Conservation (phyloP, 2,888 invertebrate genomes). For the Pammene aurita region DNA sequence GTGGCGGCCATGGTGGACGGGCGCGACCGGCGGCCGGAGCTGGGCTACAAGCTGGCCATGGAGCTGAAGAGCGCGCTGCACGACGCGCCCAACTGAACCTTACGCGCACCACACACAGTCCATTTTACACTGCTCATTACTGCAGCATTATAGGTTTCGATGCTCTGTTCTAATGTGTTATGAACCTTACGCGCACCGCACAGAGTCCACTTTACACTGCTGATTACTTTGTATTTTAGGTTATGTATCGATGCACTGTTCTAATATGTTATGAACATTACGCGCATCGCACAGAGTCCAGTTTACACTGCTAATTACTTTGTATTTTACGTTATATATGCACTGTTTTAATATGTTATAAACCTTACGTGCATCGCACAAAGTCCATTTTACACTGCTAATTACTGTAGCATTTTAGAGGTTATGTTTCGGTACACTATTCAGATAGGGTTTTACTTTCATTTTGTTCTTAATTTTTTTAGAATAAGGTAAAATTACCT, state of each 20-base stretch:
- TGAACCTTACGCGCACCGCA: neutral
- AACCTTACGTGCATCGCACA: no score
- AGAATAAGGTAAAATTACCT: no score
- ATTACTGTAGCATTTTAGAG: no score
- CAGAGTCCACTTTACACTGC: neutral
- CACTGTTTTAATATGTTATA: no score
- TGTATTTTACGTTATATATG: neutral
- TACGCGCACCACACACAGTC: neutral
- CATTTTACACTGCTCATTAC: neutral
- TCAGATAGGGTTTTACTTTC: no score
- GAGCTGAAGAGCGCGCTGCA: slow-evolving; percentile 87
- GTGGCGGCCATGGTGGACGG: slow-evolving; percentile 95
- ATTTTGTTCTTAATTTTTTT: no score
- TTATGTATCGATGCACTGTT: neutral
- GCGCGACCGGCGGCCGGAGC: slow-evolving; percentile 92
- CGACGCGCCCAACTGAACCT: slow-evolving; percentile 51
- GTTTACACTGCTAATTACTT: neutral
- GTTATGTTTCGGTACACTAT: no score
- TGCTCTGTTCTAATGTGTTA: neutral
- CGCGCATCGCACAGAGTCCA: neutral
- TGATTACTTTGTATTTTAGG: neutral
- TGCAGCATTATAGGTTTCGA: neutral
- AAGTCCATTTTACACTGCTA: no score
- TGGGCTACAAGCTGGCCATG: slow-evolving; percentile 94
- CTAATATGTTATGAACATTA: no score